Percentiles rank a stretch among this genome's conserved stretches.
Conservation (phyloP, 2,797 vertebrate species). For the Brotula barbata region DNA sequence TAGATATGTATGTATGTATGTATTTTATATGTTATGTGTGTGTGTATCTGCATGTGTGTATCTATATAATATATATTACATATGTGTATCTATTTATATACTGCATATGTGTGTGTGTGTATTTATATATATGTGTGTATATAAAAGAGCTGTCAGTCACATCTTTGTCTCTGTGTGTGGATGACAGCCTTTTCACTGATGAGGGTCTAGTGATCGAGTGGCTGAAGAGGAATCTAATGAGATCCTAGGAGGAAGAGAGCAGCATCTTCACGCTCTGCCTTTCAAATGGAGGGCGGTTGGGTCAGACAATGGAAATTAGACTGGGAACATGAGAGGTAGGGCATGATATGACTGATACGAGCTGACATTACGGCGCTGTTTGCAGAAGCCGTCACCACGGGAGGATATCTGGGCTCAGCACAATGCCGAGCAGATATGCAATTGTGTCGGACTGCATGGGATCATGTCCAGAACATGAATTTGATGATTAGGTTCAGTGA, state of each 20-base stretch:
- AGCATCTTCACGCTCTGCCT: constrained; percentile 40
- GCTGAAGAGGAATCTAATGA: constrained; percentile 56
- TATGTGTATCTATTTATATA: no score
- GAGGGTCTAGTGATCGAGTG: constrained; percentile 27
- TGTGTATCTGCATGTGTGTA: not conserved
- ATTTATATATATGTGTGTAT: not conserved
- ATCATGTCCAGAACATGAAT: constrained; percentile 26
- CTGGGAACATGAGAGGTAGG: constrained; percentile 42
- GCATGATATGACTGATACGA: constrained; percentile 55
- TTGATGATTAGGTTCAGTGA: constrained; percentile 40
- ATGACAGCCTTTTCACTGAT: constrained; percentile 30
- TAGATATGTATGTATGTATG: no score
- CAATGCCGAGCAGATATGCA: constrained; percentile 39
- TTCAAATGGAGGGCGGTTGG: constrained; percentile 44
- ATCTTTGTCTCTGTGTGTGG: not conserved
- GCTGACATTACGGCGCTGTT: constrained; percentile 45
- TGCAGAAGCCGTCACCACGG: constrained; percentile 23
- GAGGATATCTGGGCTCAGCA: constrained; percentile 23
- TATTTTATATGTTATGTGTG: not conserved
- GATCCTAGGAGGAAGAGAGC: constrained; percentile 28
- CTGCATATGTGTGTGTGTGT: not conserved
- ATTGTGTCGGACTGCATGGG: constrained; percentile 9
- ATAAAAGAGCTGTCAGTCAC: constrained; percentile 31
- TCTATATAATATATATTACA: no score
- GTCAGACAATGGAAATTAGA: constrained; percentile 62